These are phyloP conservation scores for Stictocephala bisonia DNA, from an alignment of 2,888 invertebrate genomes.

Conservation along the genomic window DNA sequence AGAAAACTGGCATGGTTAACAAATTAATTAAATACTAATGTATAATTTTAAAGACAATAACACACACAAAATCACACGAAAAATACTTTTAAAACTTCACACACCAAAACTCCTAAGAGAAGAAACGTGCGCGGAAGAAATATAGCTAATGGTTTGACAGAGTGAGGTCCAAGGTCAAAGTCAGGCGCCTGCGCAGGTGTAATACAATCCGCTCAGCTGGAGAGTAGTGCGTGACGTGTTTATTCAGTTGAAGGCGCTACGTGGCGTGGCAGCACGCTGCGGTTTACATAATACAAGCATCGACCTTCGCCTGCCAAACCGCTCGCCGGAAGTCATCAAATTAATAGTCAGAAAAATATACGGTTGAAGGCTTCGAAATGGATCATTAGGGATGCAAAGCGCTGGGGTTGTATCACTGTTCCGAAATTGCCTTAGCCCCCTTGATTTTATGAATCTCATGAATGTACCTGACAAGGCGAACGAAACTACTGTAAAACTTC, in stretches of 20 bases:
- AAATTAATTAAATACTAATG: too few relatives aligned
- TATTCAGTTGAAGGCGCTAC: slow-evolving; percentile 13
- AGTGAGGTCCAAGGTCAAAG: slow-evolving; percentile 11
- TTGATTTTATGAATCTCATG: too few relatives aligned
- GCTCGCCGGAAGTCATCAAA: slow-evolving; percentile 11
- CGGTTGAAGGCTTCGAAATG: neutral
- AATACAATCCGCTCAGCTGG: neutral
- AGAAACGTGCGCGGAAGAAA: neutral
- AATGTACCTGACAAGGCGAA: too few relatives aligned
- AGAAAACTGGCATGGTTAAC: too few relatives aligned
- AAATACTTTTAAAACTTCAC: too few relatives aligned
- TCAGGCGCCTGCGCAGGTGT: slow-evolving; percentile 21
- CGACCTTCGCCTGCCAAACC: slow-evolving; percentile 3
- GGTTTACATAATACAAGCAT: slow-evolving; percentile 31
- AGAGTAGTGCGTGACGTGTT: slow-evolving; percentile 16
- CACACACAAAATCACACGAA: too few relatives aligned
- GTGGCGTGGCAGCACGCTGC: neutral
- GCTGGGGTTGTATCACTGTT: too few relatives aligned
- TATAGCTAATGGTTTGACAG: slow-evolving; percentile 12
- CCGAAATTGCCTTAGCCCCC: too few relatives aligned
- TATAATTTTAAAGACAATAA: too few relatives aligned
- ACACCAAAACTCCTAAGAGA: too few relatives aligned
- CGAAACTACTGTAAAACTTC: too few relatives aligned
- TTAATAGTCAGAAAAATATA: slow-evolving; percentile 16
- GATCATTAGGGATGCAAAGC: too few relatives aligned